Base-by-base conservation (phyloP, 2,113 vertebrate genomes). In the Lipophrys pholis region DNA sequence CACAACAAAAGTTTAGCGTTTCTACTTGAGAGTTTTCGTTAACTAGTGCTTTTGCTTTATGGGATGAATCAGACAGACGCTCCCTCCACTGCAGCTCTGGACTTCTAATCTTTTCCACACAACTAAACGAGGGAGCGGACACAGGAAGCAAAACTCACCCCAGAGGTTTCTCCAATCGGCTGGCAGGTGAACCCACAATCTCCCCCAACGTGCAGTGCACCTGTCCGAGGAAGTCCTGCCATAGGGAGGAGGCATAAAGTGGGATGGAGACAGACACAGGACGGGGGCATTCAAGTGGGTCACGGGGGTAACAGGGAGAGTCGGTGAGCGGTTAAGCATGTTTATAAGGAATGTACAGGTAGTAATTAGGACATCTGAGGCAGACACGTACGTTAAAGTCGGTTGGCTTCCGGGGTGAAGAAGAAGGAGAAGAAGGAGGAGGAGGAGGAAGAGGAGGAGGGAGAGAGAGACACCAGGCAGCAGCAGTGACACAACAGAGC, bases 221-320 rank as follows among this genome's bases (percentile, higher is more conserved):
- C 87, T 98, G 97, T 76, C 97, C 97, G 85, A 99, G 93, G 89
- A 99, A 99, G 88, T 99, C 97, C 97, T 98, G 85, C 48, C 81
- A 36, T 87, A 62, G 50, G 66, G 69, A 59, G 59, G 70, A 67
- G 56, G 73, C 60, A 74, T 35, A 69, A 62, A 75, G 78, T 69
- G 79, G 59, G 63, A 52, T 61, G 68, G 45, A 85, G 78, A 74
- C 36, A 85, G 53, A 73, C 16, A 59, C 11, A 75, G 51, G 54
- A 73, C 52, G 69, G 80, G 70, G 68, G 52, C 16, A 5, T 74
- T 85, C 77, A 75, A 60, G 74, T 63, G 76, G 81, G 67, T 66
- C 63, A 76, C 56, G 50, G 73, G 39, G 75, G 66, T 79, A 81
- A 90, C 66, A 89, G 85, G 62, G 87, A 88, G 40, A 92, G 74